These are phyloP conservation scores for Lota lota DNA, from an alignment of 2,113 vertebrate species.

Conservation along the genomic window DNA sequence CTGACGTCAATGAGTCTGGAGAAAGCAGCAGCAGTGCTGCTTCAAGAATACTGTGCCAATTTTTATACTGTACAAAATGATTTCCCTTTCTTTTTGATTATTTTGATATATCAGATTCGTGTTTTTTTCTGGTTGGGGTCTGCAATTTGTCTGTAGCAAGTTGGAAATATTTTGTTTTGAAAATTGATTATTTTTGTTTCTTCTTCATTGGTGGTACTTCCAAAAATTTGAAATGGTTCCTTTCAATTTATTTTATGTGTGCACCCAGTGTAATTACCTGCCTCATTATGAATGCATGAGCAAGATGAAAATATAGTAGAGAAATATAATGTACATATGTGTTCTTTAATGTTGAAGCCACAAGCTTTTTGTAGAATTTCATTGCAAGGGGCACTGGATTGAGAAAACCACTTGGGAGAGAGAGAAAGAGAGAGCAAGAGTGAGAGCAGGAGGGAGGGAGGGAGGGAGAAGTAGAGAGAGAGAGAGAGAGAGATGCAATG, in stretches of 20 bases:
- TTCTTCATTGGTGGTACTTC: slow-evolving; percentile 59
- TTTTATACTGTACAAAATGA: slow-evolving; percentile 65
- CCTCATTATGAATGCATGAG: slow-evolving; percentile 75
- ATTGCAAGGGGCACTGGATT: slow-evolving; percentile 30
- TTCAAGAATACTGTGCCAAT: slow-evolving; percentile 76
- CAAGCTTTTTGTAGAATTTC: slow-evolving; percentile 54
- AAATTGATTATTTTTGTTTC: slow-evolving; percentile 44
- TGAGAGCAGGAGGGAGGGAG: no score
- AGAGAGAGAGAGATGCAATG: background rate
- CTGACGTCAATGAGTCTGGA: slow-evolving; percentile 42
- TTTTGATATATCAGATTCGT: slow-evolving; percentile 37
- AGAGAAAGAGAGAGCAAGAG: no score
- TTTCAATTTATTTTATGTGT: slow-evolving; percentile 56
- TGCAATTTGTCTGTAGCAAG: slow-evolving; percentile 66
- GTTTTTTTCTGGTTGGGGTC: slow-evolving; percentile 56
- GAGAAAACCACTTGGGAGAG: background rate
- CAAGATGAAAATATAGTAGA: slow-evolving; percentile 64
- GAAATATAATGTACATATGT: slow-evolving; percentile 60
- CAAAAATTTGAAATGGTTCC: slow-evolving; percentile 51
- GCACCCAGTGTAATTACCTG: slow-evolving; percentile 62
- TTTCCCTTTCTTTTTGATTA: slow-evolving; percentile 40
- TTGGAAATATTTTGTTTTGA: slow-evolving; percentile 60
- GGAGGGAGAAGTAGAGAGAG: background rate
- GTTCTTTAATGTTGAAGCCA: slow-evolving; percentile 57
- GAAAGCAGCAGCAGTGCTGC: slow-evolving; percentile 37